Conservation (phyloP, 2,888 invertebrate genomes). For the Tupiocoris notatus region DNA sequence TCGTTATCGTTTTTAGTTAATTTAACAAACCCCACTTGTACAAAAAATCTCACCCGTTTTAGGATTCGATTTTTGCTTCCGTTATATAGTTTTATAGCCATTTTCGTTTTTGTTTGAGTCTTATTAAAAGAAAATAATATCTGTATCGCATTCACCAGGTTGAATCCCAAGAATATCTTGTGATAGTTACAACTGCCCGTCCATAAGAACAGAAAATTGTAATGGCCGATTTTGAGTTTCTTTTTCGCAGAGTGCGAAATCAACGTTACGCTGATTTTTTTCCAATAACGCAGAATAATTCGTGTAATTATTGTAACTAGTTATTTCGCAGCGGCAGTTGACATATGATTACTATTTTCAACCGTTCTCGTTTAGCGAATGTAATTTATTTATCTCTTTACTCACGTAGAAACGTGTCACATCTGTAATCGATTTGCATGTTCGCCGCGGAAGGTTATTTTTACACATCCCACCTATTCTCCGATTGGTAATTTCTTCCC, state of each 20-base stretch:
- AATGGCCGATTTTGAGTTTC: background rate
- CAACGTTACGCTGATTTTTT: too few species aligned
- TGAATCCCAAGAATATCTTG: constrained; percentile 8
- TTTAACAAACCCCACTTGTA: background rate
- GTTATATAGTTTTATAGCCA: background rate
- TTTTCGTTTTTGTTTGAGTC: background rate
- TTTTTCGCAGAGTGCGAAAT: too few species aligned
- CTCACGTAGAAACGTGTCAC: background rate
- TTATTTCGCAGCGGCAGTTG: too few species aligned
- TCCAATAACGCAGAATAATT: too few species aligned
- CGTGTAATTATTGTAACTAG: too few species aligned
- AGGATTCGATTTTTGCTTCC: background rate
- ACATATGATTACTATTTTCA: too few species aligned
- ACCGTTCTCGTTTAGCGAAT: background rate
- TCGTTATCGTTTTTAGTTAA: background rate
- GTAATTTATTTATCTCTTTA: background rate
- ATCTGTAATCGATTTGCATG: background rate
- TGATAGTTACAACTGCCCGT: constrained; percentile 38
- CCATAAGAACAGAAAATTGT: constrained; percentile 18
- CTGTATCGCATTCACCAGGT: background rate
- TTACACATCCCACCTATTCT: background rate
- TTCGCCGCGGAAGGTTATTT: too few species aligned
- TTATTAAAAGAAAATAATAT: background rate
- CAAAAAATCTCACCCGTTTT: background rate
- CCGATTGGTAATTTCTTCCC: background rate